Evolutionary conservation across 2,113 vertebrate species (phyloP).

Genomic region (Nothocercus nigrocapillus): DNA sequence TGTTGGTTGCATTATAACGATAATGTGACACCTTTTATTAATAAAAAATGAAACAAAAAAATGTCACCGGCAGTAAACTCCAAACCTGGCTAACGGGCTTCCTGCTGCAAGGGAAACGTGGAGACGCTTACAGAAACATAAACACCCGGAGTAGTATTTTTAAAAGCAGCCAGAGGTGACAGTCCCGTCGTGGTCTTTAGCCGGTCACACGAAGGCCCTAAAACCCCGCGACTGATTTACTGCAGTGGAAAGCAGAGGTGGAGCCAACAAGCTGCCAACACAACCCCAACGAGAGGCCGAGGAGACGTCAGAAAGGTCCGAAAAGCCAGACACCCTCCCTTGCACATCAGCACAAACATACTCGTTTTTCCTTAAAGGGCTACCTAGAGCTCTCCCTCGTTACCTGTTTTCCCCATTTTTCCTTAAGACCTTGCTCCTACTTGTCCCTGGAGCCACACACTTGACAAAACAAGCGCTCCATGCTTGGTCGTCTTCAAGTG

Average conservation of each 20-base stretch:
- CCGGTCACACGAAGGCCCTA: background rate
- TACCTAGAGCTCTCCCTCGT: background rate
- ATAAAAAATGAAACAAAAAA: slow-evolving; percentile 2
- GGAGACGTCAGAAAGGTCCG: background rate
- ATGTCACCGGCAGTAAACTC: background rate
- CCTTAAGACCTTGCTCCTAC: background rate
- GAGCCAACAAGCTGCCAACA: background rate
- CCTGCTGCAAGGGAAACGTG: background rate
- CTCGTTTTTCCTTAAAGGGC: background rate
- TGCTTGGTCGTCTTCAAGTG: background rate
- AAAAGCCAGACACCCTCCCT: background rate
- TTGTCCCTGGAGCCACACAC: rapidly evolving
- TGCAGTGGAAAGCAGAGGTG: background rate
- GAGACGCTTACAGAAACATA: slow-evolving; percentile 27
- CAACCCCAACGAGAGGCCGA: background rate
- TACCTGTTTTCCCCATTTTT: background rate
- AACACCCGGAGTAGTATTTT: background rate
- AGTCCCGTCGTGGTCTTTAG: slow-evolving; percentile 19
- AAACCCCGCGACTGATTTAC: slow-evolving; percentile 10
- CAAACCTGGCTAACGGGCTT: background rate
- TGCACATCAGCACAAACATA: rapidly evolving
- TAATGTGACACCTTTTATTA: background rate
- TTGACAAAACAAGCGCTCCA: background rate
- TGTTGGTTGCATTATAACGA: background rate
- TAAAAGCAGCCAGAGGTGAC: slow-evolving; percentile 1